phyloP scores from a whole-genome alignment of 2,113 vertebrate genomes.

The Seriola quinqueradiata region DNA sequence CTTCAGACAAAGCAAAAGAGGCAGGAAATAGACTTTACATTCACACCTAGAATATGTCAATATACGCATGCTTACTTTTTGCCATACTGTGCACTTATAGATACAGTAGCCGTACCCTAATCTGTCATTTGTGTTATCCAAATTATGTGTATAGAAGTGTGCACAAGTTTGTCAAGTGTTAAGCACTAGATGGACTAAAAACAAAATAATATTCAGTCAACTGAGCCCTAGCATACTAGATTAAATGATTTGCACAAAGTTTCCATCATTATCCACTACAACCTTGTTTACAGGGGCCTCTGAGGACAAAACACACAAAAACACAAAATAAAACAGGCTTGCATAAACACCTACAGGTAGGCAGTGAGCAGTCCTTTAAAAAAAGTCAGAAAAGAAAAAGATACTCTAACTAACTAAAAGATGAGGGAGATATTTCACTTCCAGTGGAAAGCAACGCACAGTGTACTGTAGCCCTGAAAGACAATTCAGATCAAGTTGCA shows the following conservation, averaged over 20 bases:
- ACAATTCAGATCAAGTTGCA: conserved; percentile 87
- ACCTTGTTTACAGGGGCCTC: not conserved
- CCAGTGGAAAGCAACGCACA: conserved; percentile 63
- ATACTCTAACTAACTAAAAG: not conserved
- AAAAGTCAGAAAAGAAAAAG: not conserved
- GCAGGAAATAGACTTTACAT: conserved; percentile 32
- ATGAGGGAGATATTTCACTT: conserved; percentile 45
- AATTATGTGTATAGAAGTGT: not conserved
- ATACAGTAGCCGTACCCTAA: not conserved
- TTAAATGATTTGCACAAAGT: not conserved
- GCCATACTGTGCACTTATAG: not conserved
- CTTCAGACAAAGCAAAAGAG: conserved; percentile 22
- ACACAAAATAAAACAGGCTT: not conserved
- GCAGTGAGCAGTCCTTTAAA: not conserved
- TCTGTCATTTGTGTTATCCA: not conserved
- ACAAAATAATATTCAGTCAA: not conserved
- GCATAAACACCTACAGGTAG: conserved; percentile 5
- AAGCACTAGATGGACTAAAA: not conserved
- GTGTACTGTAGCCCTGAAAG: conserved; percentile 74
- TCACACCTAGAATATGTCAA: conserved; percentile 1
- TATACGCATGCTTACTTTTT: not conserved
- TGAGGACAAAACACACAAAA: not conserved
- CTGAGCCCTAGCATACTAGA: not conserved
- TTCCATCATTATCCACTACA: conserved; percentile 18
- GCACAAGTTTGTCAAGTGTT: not conserved